A percentile compares a stretch with the other conserved stretches of the same genome.
These are phyloP conservation scores for Andrena flavipes DNA, from an alignment of 2,888 invertebrate genomes.

Conservation along the genomic window DNA sequence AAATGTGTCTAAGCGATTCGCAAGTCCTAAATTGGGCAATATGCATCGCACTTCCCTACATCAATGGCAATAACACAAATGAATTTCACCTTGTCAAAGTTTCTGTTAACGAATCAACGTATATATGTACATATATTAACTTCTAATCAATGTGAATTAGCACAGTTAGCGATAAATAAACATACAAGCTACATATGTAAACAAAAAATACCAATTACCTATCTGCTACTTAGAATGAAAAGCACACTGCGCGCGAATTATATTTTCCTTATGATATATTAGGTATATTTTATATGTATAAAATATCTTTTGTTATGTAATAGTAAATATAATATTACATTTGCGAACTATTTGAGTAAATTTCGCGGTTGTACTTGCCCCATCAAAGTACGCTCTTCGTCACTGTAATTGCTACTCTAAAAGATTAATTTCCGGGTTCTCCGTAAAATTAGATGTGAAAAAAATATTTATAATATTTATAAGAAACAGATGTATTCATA, in stretches of 20 bases:
- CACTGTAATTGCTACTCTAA: too few species aligned
- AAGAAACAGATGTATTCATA: not conserved
- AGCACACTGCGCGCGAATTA: not conserved
- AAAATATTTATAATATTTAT: too few species aligned
- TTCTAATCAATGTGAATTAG: conserved; percentile 2
- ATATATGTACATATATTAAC: too few species aligned
- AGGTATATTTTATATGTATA: too few species aligned
- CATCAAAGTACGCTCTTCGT: not conserved
- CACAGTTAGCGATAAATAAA: conserved; percentile 31
- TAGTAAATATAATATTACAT: not conserved
- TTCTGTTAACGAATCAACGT: not conserved
- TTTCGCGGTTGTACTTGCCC: not conserved
- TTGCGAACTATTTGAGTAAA: not conserved
- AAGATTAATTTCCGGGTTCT: too few species aligned
- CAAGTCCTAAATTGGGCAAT: too few species aligned
- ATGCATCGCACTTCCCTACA: too few species aligned
- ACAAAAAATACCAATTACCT: conserved; percentile 30
- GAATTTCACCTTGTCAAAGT: not conserved
- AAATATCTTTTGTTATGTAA: too few species aligned
- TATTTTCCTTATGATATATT: too few species aligned
- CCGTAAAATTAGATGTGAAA: too few species aligned
- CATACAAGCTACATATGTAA: not conserved
- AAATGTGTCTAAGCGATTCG: too few species aligned
- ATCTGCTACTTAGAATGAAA: not conserved
- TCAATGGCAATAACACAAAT: not conserved